Base-by-base conservation (phyloP, 2,113 vertebrate genomes). In the Mobula hypostoma region DNA sequence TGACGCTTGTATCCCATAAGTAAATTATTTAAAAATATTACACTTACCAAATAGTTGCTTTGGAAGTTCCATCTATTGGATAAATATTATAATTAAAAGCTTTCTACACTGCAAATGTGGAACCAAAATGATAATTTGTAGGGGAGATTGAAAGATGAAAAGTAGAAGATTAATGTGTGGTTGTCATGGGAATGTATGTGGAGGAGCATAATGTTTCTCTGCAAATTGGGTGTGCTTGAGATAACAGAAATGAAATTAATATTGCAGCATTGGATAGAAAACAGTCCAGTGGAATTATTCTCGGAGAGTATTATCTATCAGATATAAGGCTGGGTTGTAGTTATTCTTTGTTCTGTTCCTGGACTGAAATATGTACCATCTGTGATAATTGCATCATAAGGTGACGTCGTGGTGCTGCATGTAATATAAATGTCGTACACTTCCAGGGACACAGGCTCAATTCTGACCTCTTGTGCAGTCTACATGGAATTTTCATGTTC, bases 161-260 rank as follows among this genome's bases (percentile, higher is more conserved):
- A 63, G 85, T 15, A 29, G 29, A 68, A 63, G n/a, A 90, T 32
- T 68, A 90, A 90, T 66, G 61, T 90, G 85, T 90, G 85, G 85
- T 90, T 66, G 85, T 90, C 85, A 90, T 90, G 85, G 85, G 61
- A 90, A 90, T 90, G 61, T 90, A 36, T 66, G 61, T 66, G 61
- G 85, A 90, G 85, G 85, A 90, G 29, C 19, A n/a, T 61, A 68
- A 11, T 32, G 85, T 5, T 32, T 90, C 85, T n/a, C 61, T 66
- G 85, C 61, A 90, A n/a, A 61, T 66, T n/a, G 61, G 61, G 61
- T 66, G 85, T 68, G n/a, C 14, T 90, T 32, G 85, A 90, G 85
- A 90, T 90, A 61, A 36, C 61, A 90, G 85, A 90, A 90, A 66
- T 90, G 15, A 90, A 90, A 90, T 90, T 90, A 90, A 90, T 68